Base-by-base conservation (phyloP, 37 sponge, comb jelly and placozoan genomes). In the Aplysina aerophoba region DNA sequence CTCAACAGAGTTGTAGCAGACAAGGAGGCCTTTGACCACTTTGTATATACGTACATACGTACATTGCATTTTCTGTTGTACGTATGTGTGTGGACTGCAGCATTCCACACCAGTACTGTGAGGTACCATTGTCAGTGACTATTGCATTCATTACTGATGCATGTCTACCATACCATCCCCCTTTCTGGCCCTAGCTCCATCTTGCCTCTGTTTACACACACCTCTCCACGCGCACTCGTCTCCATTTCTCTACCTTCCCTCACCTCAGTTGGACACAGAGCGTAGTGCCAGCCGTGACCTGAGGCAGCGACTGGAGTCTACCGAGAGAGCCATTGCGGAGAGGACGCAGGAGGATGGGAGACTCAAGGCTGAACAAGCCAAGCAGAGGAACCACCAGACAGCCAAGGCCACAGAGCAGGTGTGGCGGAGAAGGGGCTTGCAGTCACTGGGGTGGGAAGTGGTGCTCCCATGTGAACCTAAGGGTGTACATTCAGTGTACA, bases 181-280 rank as follows among this genome's bases (percentile, higher is more conserved):
- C n/a, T n/a, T n/a, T n/a, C n/a, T n/a, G n/a, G n/a, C n/a, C n/a
- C n/a, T n/a, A n/a, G n/a, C n/a, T 17, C 27, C 27, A 16, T 65
- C 22, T 65, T 65, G 22, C 66, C 22, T 65, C 13, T 65, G 22
- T 65, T 16, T 11, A 65, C 66, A 65, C n/a, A n/a, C n/a, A n/a
- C n/a, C n/a, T n/a, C n/a, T n/a, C n/a, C n/a, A n/a, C n/a, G n/a
- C n/a, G n/a, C n/a, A n/a, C n/a, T n/a, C n/a, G n/a, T n/a, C 35
- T 69, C 17, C 34, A 30, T 35, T 44, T 62, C 11, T 27, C 4
- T 62, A 13, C 11, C 25, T 13, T 62, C 63, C 63, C n/a, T 62
- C 12, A 15, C n/a, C 27, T 69, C 71, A 69, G 71, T 35, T 69
- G 28, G 71, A 69, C 34, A 30, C 71, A 31, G 71, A 69, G 30